A percentile compares a stretch with the other conserved stretches of the same genome.
These are phyloP conservation scores for Panthera tigris DNA, from an alignment of 2,113 vertebrate species.

Conservation along the genomic window DNA sequence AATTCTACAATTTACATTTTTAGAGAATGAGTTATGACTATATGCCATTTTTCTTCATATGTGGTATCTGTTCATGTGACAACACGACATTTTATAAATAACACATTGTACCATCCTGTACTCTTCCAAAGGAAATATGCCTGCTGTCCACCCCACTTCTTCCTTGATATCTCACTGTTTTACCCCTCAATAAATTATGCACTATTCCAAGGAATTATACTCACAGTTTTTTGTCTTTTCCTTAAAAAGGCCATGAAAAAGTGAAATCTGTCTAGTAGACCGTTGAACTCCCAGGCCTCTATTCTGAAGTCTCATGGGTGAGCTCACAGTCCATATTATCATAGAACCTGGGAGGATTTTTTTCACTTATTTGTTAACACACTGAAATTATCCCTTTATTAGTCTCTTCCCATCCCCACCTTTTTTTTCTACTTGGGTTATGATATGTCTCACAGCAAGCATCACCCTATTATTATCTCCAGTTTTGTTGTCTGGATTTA, in stretches of 20 bases:
- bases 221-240: background rate
- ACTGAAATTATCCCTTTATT: background rate
- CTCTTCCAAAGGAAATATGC: background rate
- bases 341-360: background rate
- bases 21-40: conserved; percentile 43
- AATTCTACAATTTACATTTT: conserved; percentile 53
- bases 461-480: background rate
- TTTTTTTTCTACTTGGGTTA: background rate
- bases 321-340: background rate
- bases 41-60: conserved; percentile 52
- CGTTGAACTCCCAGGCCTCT: background rate
- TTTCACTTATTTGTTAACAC: background rate
- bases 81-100: conserved; percentile 66
- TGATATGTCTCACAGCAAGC: background rate
- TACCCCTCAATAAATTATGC: background rate
- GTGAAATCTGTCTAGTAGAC: background rate
- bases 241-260: background rate
- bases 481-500: conserved; percentile 2
- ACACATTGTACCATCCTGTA: background rate
- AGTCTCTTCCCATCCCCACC: rapidly evolving
- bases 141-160: background rate
- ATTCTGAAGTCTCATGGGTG: background rate
- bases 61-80: conserved; percentile 49
- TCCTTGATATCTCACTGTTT: background rate
- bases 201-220: background rate